These are phyloP conservation scores for Uloborus plumipes DNA, from an alignment of 2,888 invertebrate species.

Conservation along the genomic window DNA sequence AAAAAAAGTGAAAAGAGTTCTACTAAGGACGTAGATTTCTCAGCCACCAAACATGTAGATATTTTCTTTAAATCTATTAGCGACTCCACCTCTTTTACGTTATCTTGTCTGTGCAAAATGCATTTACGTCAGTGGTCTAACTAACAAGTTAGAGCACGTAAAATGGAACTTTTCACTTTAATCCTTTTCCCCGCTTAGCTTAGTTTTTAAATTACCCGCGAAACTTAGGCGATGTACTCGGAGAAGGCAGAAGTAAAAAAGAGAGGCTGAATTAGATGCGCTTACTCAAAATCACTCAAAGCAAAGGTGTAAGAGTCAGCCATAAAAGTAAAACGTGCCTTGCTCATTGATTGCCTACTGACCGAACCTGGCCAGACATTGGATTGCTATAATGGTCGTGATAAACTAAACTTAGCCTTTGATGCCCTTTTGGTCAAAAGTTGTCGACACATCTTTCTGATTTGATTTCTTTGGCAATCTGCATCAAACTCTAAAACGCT, in stretches of 20 bases:
- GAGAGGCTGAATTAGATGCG: slow-evolving; percentile 49
- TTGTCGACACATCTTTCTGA: slow-evolving; percentile 30
- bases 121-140: slow-evolving; percentile 22
- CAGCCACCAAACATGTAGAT: too few species aligned
- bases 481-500: too few species aligned
- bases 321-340: slow-evolving; percentile 62
- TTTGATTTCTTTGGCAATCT: slow-evolving; percentile 36
- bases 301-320: slow-evolving; percentile 52
- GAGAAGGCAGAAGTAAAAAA: slow-evolving; percentile 32
- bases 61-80: too few species aligned
- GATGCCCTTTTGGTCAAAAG: slow-evolving; percentile 46
- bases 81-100: not conserved
- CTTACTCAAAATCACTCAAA: slow-evolving; percentile 63
- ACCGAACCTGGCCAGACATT: slow-evolving; percentile 34
- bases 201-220: slow-evolving; percentile 45
- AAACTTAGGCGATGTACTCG: slow-evolving; percentile 51
- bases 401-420: slow-evolving; percentile 44
- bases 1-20: too few species aligned
- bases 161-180: slow-evolving; percentile 45
- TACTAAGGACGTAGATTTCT: too few species aligned
- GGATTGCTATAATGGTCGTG: slow-evolving; percentile 34
- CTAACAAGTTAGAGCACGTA: slow-evolving; percentile 29
- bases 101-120: slow-evolving; percentile 6
- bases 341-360: slow-evolving; percentile 46
- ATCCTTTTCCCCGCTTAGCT: slow-evolving; percentile 40